Evolutionary conservation across 2,797 vertebrate genomes (phyloP).

Genomic region (Crenichthys baileyi): DNA sequence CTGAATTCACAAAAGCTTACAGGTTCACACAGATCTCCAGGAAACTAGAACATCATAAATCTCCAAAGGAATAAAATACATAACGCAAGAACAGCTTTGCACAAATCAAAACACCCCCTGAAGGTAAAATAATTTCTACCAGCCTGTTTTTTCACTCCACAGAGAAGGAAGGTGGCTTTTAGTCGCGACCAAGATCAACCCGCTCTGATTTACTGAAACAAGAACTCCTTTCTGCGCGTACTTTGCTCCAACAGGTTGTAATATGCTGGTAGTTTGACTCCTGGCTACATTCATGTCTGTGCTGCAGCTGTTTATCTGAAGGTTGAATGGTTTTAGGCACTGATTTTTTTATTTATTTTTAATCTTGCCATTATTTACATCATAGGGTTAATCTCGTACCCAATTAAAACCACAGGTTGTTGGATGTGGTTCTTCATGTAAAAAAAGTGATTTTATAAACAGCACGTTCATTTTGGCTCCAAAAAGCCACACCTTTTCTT

Average conservation of each 20-base stretch:
- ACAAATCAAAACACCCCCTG: slow-evolving; percentile 66
- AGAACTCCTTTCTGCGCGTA: slow-evolving; percentile 48
- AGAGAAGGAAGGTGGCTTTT: slow-evolving; percentile 85
- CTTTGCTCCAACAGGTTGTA: slow-evolving; percentile 41
- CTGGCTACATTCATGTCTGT: slow-evolving; percentile 76
- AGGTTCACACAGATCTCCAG: slow-evolving; percentile 70
- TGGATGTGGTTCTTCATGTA: background rate
- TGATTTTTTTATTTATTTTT: slow-evolving; percentile 50
- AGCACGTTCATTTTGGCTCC: slow-evolving; percentile 2
- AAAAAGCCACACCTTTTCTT: slow-evolving; percentile 8
- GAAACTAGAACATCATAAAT: slow-evolving; percentile 60
- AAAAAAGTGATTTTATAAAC: slow-evolving; percentile 1
- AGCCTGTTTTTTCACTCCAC: slow-evolving; percentile 62
- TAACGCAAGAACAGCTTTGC: slow-evolving; percentile 60
- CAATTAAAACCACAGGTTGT: slow-evolving; percentile 9
- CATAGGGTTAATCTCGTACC: slow-evolving; percentile 5
- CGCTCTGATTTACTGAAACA: slow-evolving; percentile 33
- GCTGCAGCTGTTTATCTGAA: slow-evolving; percentile 67
- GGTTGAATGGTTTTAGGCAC: slow-evolving; percentile 71
- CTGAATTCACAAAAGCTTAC: slow-evolving; percentile 66
- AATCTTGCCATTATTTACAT: slow-evolving; percentile 21
- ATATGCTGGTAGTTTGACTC: slow-evolving; percentile 66
- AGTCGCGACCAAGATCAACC: slow-evolving; percentile 42
- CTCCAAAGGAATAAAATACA: slow-evolving; percentile 63
- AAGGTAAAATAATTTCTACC: slow-evolving; percentile 76